Evolutionary conservation across 64 coral and sea anemone species (phyloP), one percentile per base, ranked within the genome.

Genomic region (Dendronephthya gigantea): DNA sequence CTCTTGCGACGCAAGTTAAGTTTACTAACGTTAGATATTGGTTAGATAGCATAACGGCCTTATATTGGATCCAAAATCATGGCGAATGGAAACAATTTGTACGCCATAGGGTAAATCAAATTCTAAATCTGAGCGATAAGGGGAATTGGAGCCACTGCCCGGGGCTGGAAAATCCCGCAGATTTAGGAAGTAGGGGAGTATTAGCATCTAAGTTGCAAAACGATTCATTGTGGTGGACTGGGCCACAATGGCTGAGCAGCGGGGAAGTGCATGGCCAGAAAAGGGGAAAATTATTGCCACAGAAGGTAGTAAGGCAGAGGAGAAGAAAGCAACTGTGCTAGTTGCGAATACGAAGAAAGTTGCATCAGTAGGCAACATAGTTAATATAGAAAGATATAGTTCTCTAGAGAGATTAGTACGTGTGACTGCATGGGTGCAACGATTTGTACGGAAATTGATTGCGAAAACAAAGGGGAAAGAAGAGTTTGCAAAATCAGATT

Each of bases 101-200:
- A 45, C 41, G 41, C 41, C 41, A 45, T 66, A 66, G 58, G 22
- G 58, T 66, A 66, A 66, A 66, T 30, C 58, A 66, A 66, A 66
- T 66, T 6, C 22, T 66, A 17, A 30, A 5, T n/a, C 29, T 66
- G 58, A 66, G 6, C 2, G 14, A 66, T 17, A 82, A 82, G 22
- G 76, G 39, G 39, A 19, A 82, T 82, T 82, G 76, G 76, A 40
- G 32, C 31, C 76, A 82, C 35, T 82, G 76, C 35, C 76, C 76
- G 33, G 76, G 76, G 4, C 9, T 22, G 22, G 32, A 82, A 82
- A 82, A 82, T 28, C 76, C 76, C 39, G 76, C 76, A 33, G 76
- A 82, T 34, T 19, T 82, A 82, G 76, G 76, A 37, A 37, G 32
- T 19, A 82, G 76, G 35, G 76, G 76, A 15, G 22, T 66, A 66